Base-by-base conservation (phyloP, 2,113 vertebrate species). In the Tragelaphus scriptus region DNA sequence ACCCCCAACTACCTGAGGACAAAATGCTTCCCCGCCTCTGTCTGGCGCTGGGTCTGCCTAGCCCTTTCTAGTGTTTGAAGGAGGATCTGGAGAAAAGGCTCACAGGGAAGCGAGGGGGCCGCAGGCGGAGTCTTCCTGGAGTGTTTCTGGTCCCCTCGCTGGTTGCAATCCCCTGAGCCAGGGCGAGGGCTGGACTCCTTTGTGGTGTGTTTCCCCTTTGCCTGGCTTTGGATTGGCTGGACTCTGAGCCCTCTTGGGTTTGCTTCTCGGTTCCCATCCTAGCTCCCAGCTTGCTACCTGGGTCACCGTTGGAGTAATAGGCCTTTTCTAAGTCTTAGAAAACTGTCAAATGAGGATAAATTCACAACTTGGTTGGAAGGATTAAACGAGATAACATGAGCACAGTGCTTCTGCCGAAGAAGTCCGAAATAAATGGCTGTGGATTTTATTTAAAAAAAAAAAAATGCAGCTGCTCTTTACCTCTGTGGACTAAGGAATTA, bases 91-190 rank as follows among this genome's bases (percentile, higher is more conserved):
- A 28, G 68, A 94, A 86, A 26, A 10, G 15, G 12, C 26, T 21
- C 17, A 5, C 5, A 0, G 44, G 77, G 47, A 55, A 26, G 8
- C 0, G 1, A 32, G 9, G n/a, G 1, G 49, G 2, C 59, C 55
- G 1, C 2, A 13, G 89, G 61, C 44, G 51, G 79, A 53, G 58
- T 55, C 44, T 12, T 84, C 61, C 13, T 32, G 25, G 63, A 13
- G 40, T 7, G 58, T 26, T 65, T 71, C 87, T 10, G 71, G 23
- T 36, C 28, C 16, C 28, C 44, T 80, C 0, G 0, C 59, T 79
- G 3, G 2, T 58, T 55, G 8, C 2, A 4, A 32, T 14, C 32
- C 63, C 36, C 25, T 1, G 4, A 17, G 15, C 5, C 4, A 32
- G 32, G 21, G 56, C 5, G 28, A 49, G 26, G 12, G 49, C 17